A percentile compares a stretch with the other conserved stretches of the same genome.
Evolutionary conservation across 2,797 vertebrate genomes (phyloP).

Genomic region (Odontamblyopus lacepedii): DNA sequence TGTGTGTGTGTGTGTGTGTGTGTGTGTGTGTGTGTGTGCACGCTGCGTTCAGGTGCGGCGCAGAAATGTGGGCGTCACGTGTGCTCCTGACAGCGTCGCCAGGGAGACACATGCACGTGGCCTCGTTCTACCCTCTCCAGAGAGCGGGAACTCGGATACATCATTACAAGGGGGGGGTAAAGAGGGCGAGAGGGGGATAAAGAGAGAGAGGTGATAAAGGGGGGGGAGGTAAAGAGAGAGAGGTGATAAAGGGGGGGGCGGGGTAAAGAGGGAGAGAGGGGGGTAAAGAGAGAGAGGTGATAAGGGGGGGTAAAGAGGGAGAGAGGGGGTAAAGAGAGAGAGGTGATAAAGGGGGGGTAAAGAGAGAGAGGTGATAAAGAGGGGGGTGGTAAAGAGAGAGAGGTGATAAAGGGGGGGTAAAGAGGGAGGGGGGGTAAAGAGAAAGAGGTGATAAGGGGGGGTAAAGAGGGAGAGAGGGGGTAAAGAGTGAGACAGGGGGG

Average conservation of each 20-base stretch:
- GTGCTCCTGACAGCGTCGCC: conserved; percentile 17
- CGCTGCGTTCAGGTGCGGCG: conserved; percentile 1
- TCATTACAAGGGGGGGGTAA: background rate
- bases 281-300: background rate
- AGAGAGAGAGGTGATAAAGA: background rate
- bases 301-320: too few species aligned
- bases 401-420: too few species aligned
- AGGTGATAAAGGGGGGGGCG: background rate
- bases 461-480: too few species aligned
- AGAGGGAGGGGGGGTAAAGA: too few species aligned
- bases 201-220: background rate
- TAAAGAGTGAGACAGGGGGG: too few species aligned
- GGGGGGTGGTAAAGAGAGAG: too few species aligned
- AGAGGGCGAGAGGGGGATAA: too few species aligned
- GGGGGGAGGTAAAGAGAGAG: too few species aligned
- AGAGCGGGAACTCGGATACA: conserved; percentile 3
- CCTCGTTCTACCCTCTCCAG: conserved; percentile 55
- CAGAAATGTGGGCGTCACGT: conserved; percentile 36
- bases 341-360: background rate
- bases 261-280: background rate
- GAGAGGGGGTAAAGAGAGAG: background rate
- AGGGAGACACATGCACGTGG: conserved; percentile 39
- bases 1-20: too few species aligned
- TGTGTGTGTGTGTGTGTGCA: background rate
- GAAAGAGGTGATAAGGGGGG: too few species aligned